These are phyloP conservation scores for Microtus ochrogaster DNA, from an alignment of 2,113 vertebrate genomes.

Conservation along the genomic window DNA sequence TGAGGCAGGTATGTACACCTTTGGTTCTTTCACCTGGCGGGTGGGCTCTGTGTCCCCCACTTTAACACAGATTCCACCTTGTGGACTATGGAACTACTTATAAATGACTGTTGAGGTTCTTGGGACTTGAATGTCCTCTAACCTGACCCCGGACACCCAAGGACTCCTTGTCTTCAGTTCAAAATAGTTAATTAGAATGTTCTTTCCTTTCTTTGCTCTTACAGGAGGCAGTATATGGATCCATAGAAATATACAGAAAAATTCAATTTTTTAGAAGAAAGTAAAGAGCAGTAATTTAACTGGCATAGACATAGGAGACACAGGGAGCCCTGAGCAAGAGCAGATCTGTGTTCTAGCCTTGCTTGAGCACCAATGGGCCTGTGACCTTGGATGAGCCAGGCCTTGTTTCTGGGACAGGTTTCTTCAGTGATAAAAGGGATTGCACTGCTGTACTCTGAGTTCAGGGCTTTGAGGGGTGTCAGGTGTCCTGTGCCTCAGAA, in stretches of 20 bases:
- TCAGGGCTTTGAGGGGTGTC: not conserved
- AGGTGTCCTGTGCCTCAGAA: not conserved
- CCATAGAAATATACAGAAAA: not conserved
- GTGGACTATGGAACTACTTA: not conserved
- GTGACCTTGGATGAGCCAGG: not conserved
- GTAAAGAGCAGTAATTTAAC: constrained; percentile 57
- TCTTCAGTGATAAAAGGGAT: not conserved
- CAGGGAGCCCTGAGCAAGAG: not conserved
- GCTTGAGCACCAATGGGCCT: not conserved
- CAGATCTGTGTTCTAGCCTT: not conserved
- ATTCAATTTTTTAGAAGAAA: constrained; percentile 10
- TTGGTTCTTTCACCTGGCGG: not conserved
- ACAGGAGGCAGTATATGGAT: not conserved
- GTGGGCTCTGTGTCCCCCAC: no score
- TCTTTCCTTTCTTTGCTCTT: constrained; percentile 18
- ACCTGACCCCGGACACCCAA: not conserved
- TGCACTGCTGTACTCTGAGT: not conserved
- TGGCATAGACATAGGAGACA: not conserved
- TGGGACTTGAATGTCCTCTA: not conserved
- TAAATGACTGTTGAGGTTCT: not conserved
- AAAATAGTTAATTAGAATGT: constrained; percentile 22
- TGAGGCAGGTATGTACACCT: not conserved
- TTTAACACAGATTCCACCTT: not conserved
- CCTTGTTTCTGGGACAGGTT: not conserved
- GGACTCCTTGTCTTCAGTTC: constrained; percentile 50